Evolutionary conservation across 2,113 vertebrate species (phyloP).

Genomic region (Oryzias melastigma): DNA sequence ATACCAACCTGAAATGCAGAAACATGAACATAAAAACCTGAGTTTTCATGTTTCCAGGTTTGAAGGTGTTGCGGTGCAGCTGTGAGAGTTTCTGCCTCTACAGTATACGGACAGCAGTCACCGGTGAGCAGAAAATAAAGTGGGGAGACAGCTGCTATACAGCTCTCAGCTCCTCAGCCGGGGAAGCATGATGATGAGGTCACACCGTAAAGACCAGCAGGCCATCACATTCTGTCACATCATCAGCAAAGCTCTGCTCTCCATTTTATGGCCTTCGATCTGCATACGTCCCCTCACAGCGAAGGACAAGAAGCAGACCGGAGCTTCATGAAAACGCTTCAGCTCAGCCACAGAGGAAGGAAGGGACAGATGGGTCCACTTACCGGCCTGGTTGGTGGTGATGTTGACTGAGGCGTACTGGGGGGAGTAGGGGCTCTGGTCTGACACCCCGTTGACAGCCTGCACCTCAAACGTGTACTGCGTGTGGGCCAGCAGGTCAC

Average conservation of each 20-base stretch:
- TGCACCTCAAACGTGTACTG: slow-evolving; percentile 99
- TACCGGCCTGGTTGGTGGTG: slow-evolving; percentile 98
- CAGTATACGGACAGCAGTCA: slow-evolving; percentile 44
- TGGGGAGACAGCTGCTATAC: slow-evolving; percentile 33
- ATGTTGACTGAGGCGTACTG: slow-evolving; percentile 96
- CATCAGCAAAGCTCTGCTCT: slow-evolving; percentile 46
- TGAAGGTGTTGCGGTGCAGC: no score
- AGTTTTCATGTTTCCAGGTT: no score
- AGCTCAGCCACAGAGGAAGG: neutral
- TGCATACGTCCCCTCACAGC: slow-evolving; percentile 57
- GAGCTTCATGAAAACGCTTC: slow-evolving; percentile 43
- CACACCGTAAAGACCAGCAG: slow-evolving; percentile 63
- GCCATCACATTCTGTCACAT: slow-evolving; percentile 66
- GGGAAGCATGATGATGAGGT: slow-evolving; percentile 63
- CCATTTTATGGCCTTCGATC: slow-evolving; percentile 49
- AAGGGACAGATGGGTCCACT: slow-evolving; percentile 69
- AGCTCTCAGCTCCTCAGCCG: slow-evolving; percentile 33
- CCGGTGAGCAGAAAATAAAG: slow-evolving; percentile 47
- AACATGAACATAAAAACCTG: no score
- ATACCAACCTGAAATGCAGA: no score
- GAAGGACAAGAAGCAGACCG: slow-evolving; percentile 28
- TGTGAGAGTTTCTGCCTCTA: slow-evolving; percentile 14
- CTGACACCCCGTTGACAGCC: slow-evolving; percentile 94
- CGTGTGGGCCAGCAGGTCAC: slow-evolving; percentile 94
- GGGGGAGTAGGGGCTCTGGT: slow-evolving; percentile 96